Conservation (phyloP, 2,888 invertebrate genomes). For the Lasioglossum marginatum region DNA sequence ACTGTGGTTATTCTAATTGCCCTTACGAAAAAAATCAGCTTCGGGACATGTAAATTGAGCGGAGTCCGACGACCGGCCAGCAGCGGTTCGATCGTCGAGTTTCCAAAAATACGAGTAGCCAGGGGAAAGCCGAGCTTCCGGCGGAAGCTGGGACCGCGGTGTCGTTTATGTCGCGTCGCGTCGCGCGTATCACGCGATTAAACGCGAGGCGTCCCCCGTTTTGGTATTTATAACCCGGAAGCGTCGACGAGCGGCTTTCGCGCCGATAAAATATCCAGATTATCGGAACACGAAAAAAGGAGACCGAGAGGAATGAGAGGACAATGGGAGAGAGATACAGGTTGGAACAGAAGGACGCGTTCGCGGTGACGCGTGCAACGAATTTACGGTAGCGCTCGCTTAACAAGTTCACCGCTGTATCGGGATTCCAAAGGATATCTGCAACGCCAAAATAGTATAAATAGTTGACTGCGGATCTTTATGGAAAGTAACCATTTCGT, state of each 20-base stretch:
- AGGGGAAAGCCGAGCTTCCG: slow-evolving; percentile 9
- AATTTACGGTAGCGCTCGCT: background rate
- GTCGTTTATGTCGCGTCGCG: slow-evolving; percentile 11
- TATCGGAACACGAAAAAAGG: background rate
- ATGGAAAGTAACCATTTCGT: no score
- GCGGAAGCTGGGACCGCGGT: slow-evolving; percentile 16
- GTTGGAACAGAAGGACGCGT: background rate
- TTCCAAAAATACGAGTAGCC: slow-evolving; percentile 1
- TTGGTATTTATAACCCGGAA: slow-evolving; percentile 28
- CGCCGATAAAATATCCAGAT: slow-evolving; percentile 30
- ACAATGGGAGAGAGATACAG: background rate
- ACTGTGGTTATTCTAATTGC: background rate
- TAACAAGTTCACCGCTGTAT: background rate
- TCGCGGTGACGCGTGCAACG: background rate
- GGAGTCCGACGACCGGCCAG: background rate
- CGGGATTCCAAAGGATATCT: background rate
- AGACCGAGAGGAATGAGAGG: background rate
- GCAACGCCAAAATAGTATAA: background rate
- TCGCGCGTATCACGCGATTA: slow-evolving; percentile 28
- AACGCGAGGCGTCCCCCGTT: slow-evolving; percentile 7
- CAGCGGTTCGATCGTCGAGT: background rate
- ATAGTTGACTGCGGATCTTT: no score
- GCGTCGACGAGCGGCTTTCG: slow-evolving; percentile 28
- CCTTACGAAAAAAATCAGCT: background rate
- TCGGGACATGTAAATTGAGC: background rate